Base-by-base conservation (phyloP, 2,113 vertebrate genomes). In the Acrocephalus kingi region DNA sequence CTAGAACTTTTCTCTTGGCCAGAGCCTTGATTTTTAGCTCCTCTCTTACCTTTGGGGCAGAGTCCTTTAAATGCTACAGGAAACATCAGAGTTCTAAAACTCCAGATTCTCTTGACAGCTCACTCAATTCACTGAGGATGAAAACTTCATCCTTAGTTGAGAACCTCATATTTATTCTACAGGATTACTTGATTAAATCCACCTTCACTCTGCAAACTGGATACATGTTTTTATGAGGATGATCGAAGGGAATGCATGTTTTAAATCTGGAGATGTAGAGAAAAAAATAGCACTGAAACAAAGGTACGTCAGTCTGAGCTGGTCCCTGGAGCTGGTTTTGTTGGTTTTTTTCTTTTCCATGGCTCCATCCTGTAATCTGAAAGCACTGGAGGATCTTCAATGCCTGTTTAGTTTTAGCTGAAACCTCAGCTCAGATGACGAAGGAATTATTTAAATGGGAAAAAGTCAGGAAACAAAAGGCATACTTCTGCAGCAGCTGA, bases 301-400 rank as follows among this genome's bases (percentile, higher is more conserved):
- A 72, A 76, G 13, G n/a, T 39, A 35, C 28, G 59, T 63, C 35
- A 68, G n/a, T 25, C 54, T 84, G 45, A 89, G 15, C 20, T 61
- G 35, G 13, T 78, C 8, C 80, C 30, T 71, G 24, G 59, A 49
- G 73, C n/a, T 82, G 46, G 43, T 45, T 45, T 45, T 15, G 16
- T 17, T 43, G 41, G 41, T 43, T 43, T 45, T 45, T 15, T 37
- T 48, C 52, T 62, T 49, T 69, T 84, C 54, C 75, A 84, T 77
- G 67, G 59, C 63, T 88, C 80, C 52, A 46, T 59, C 64, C 52
- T 78, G 69, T 94, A 93, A 96, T 91, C 81, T 93, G 90, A 82
- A 95, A 91, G n/a, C 9, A 84, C 45, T 59, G 24, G 62, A 89
- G 89, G 83, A 71, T 35, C 37, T 94, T 84, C 81, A 84, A 86